These are phyloP conservation scores for Sipunculus nudus DNA, from an alignment of 2,888 invertebrate genomes.

Conservation along the genomic window DNA sequence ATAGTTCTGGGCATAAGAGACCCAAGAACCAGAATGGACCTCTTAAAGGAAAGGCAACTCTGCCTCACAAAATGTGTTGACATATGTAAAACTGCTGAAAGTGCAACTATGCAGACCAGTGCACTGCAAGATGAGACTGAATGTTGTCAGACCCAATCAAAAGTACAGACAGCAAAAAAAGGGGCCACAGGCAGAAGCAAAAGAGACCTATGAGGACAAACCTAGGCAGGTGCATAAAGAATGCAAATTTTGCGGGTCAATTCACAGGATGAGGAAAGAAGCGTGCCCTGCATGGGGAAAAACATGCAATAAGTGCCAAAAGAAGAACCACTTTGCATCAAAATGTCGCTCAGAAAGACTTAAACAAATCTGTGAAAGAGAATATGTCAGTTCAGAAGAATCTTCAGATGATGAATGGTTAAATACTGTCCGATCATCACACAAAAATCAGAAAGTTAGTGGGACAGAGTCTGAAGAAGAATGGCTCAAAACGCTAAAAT, in stretches of 20 bases:
- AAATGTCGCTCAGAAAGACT: constrained; percentile 1
- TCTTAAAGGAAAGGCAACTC: constrained; percentile 9
- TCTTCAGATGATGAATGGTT: too few relatives aligned
- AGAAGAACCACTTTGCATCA: constrained; percentile 6
- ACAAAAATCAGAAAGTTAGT: constrained; percentile 1
- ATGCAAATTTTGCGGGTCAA: constrained; percentile 10
- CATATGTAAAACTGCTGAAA: constrained; percentile 15
- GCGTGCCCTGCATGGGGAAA: constrained; percentile 12
- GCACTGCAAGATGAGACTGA: neutral
- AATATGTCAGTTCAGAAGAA: too few relatives aligned
- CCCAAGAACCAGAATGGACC: neutral
- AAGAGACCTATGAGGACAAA: too few relatives aligned
- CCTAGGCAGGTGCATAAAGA: too few relatives aligned
- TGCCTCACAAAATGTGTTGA: constrained; percentile 1
- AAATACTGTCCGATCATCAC: too few relatives aligned
- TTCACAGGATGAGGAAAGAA: constrained; percentile 11
- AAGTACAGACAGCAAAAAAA: too few relatives aligned
- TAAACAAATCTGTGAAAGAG: too few relatives aligned
- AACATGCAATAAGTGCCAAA: constrained; percentile 3
- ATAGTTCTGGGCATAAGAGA: constrained; percentile 25
- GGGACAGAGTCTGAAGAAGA: too few relatives aligned
- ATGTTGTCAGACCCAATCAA: too few relatives aligned
- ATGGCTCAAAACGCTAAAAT: too few relatives aligned
- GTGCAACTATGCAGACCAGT: constrained; percentile 1
- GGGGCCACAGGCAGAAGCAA: too few relatives aligned